Evolutionary conservation across 2,888 invertebrate species (phyloP).

Genomic region (Agrochola lychnidis): DNA sequence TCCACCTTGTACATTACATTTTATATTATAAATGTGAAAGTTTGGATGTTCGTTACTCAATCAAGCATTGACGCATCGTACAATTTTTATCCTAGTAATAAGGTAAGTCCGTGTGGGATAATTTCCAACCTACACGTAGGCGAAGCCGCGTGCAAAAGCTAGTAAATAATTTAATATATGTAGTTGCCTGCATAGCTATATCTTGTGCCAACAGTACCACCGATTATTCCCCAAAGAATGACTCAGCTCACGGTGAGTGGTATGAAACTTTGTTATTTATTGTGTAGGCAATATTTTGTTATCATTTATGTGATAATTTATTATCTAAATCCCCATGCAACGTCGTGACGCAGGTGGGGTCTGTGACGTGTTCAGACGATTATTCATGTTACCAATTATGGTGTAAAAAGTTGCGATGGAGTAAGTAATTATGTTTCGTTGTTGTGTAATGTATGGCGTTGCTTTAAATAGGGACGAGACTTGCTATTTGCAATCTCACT

Average conservation of each 20-base stretch:
- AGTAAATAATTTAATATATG: too few relatives aligned
- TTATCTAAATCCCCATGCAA: conserved; percentile 64
- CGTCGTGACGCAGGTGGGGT: conserved; percentile 50
- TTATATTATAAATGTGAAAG: too few relatives aligned
- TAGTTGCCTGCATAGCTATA: too few relatives aligned
- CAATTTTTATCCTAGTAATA: too few relatives aligned
- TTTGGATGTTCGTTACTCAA: too few relatives aligned
- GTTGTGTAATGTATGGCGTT: neutral
- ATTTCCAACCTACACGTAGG: too few relatives aligned
- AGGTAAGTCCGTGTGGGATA: too few relatives aligned
- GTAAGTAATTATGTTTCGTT: conserved; percentile 8
- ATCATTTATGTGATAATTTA: conserved; percentile 56
- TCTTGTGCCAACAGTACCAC: conserved; percentile 18
- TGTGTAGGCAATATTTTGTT: conserved; percentile 36
- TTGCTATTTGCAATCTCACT: neutral
- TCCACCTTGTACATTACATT: too few relatives aligned
- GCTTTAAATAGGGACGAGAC: neutral
- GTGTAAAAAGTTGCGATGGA: conserved; percentile 18
- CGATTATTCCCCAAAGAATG: conserved; percentile 20
- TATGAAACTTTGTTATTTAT: conserved; percentile 42
- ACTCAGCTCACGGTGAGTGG: neutral
- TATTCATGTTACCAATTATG: conserved; percentile 33
- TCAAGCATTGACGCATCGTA: too few relatives aligned
- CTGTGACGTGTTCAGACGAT: conserved; percentile 28
- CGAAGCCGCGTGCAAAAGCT: too few relatives aligned